Base-by-base conservation (phyloP, 2,797 vertebrate species). In the Crossoptilon crossoptilon region DNA sequence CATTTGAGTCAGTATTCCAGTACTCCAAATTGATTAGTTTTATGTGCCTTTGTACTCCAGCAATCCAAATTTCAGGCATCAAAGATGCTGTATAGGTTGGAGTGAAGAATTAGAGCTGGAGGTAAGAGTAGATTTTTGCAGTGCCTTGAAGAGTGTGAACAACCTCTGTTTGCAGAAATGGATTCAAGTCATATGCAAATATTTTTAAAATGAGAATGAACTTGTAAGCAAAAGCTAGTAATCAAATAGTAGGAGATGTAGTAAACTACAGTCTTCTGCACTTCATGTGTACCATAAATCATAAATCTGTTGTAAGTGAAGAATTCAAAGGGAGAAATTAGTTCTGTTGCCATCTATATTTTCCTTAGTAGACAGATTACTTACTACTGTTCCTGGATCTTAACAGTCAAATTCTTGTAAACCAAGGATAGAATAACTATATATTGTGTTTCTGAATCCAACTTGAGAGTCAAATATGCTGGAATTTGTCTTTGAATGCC, bases 51-150 rank as follows among this genome's bases (percentile, higher is more conserved):
- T 78, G 9, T 78, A 26, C 17, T 85, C 16, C 19, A 70, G 6
- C 0, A 0, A 22, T 74, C 6, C 49, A 14, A 43, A 12, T 72
- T 15, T 78, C 0, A 0, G 8, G 55, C 4, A 5, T 44, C 31
- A 46, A 10, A 33, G 8, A 6, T 84, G 12, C 33, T 48, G 3
- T 49, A 29, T 43, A 66, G 29, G 4, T 24, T 60, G 12, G 9
- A 80, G 26, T 33, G 59, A 74, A 87, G 49, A 77, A 71, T 17
- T 29, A 55, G 53, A 64, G n/a, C 8, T 80, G 21, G 55, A 56
- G 43, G 8, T 73, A 49, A 56, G 87, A 66, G 13, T 12, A 16
- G 24, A 31, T 66, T 46, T 90, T 14, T 56, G 21, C 3, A 64
- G 21, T 58, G 43, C n/a, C 29, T 72, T 83, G 72, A 55, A 83